Evolutionary conservation across 2,797 vertebrate genomes (phyloP), one percentile per base, ranked within the genome.

Genomic region (Chiroxiphia lanceolata): DNA sequence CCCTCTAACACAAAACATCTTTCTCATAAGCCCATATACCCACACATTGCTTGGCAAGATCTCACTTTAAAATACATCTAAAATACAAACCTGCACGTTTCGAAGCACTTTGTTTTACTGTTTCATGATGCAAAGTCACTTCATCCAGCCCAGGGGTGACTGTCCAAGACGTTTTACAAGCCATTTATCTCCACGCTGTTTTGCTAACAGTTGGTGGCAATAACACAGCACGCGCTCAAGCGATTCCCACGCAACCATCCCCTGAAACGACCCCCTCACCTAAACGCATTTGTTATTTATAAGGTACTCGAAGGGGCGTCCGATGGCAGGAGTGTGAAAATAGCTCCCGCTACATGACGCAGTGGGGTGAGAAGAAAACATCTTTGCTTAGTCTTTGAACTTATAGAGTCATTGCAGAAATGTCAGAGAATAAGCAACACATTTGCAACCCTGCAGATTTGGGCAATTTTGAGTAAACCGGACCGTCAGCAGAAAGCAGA

Each of bases 231-330:
- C 8, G 5, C n/a, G 48, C 31, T 67, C 68, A 36, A 0, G 3
- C 61, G 21, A 69, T 80, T 51, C 1, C 0, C 53, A 74, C 8
- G 15, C 56, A 65, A 53, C 42, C 36, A 40, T 20, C 9, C 38
- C 70, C 67, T 0, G 3, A 65, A 80, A 72, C 1, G 25, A 77
- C 11, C 2, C 4, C 54, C 82, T 87, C 9, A 36, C 27, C 50
- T 38, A 44, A 83, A 82, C 2, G 15, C 23, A 51, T 92, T 72
- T 92, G 48, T 90, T 93, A 93, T 82, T 96, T 86, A 77, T 23
- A 34, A 88, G 57, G 40, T 38, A 57, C 75, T 82, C 38, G 2
- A 83, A 0, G 0, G 36, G 71, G 34, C 18, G 90, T 63, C 54
- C 69, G 29, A 25, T 0, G 2, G 36, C 21, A 72, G 42, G 71